Evolutionary conservation across 1,140 invertebrate genomes (phyloP), one percentile per base, ranked within the genome.

Genomic region (Diprion similis): DNA sequence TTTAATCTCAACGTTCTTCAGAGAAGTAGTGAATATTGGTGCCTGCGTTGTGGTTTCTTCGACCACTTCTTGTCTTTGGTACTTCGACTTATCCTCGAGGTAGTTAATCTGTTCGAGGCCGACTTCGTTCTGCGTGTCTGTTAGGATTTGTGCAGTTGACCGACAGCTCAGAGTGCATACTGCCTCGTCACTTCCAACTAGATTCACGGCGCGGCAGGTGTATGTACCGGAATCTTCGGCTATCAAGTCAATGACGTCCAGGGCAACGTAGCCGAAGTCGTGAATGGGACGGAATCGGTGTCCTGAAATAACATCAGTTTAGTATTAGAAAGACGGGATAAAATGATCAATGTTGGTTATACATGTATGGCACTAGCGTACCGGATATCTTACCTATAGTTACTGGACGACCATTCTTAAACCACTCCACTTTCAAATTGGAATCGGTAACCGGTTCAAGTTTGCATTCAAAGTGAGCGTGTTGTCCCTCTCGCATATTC

Each of bases 381-480:
- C 77, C 51, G 65, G 8, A 67, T 11, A 59, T 79, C 83, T 84
- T 86, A 92, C 92, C 91, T 83, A 97, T 92, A 9, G 94, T 96
- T 48, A 98, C 92, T 73, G 95, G 95, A 81, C 93, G 91, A 70
- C 95, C 95, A 87, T 98, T 96, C 83, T 96, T 97, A 83, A 92
- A 97, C 96, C 96, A 98, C 87, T 98, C 96, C 15, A 98, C 95
- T 88, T 96, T 95, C 24, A 98, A 85, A 79, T 98, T 97, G 0
- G 96, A 92, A 89, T 99, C 97, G 18, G 97, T 98, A 4, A 97
- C 94, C n/a, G 97, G 97, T 88, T 98, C 97, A 15, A 99, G 89
- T 88, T 98, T 98, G 83, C 97, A 98, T 90, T 99, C 98, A 89
- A 99, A 99, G 83, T 99, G 98, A 70, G 97, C 96, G 80, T 97